These are phyloP conservation scores for Meleagris gallopavo DNA, from an alignment of 2,113 vertebrate genomes.

Conservation along the genomic window DNA sequence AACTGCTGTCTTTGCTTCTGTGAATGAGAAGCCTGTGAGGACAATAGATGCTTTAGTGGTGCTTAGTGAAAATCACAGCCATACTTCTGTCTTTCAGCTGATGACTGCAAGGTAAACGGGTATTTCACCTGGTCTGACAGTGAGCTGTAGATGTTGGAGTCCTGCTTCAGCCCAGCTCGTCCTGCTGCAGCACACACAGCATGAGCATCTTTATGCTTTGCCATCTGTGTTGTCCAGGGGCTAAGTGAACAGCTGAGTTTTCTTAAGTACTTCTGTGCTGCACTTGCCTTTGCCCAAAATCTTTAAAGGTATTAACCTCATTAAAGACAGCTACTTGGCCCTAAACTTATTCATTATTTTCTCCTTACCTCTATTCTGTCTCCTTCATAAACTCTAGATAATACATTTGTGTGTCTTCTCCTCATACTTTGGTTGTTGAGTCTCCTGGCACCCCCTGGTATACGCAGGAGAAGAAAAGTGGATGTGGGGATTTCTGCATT, in stretches of 20 bases:
- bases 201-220: background rate
- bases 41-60: background rate
- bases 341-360: background rate
- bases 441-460: background rate
- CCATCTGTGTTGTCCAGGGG: background rate
- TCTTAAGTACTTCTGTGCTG: background rate
- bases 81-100: background rate
- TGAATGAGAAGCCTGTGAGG: background rate
- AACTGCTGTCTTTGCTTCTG: background rate
- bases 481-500: background rate
- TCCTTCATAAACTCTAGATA: background rate
- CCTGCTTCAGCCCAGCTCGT: background rate
- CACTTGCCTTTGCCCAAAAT: background rate
- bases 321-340: background rate
- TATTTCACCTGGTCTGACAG: background rate
- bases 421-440: background rate
- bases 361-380: background rate
- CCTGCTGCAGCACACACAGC: background rate
- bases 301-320: background rate
- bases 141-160: accelerated
- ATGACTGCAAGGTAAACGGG: background rate
- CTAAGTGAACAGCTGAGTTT: background rate
- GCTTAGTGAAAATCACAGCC: background rate
- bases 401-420: background rate
- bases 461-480: background rate